Evolutionary conservation across 2,888 invertebrate species (phyloP).

Genomic region (Drosophila colorata): DNA sequence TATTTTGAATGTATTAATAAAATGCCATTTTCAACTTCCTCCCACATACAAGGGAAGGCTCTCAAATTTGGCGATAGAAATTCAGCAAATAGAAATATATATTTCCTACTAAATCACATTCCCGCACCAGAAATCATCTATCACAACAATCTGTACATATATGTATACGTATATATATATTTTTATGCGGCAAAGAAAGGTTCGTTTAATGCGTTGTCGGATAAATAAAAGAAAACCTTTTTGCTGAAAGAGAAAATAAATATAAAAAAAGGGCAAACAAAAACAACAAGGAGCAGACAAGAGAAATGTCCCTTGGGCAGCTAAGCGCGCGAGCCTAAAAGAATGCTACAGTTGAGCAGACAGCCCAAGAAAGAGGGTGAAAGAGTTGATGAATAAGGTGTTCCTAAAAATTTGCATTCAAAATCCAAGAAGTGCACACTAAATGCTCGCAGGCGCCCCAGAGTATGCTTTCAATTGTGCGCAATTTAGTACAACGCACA

Average conservation of each 20-base stretch:
- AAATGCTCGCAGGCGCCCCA: constrained; percentile 71
- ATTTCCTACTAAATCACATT: constrained; percentile 3
- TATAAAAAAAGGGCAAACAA: constrained; percentile 30
- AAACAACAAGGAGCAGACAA: constrained; percentile 26
- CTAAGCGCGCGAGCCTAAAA: constrained; percentile 34
- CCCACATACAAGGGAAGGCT: not conserved
- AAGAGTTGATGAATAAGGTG: not conserved
- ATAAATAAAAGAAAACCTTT: constrained; percentile 45
- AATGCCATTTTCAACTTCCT: not conserved
- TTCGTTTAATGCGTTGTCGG: constrained; percentile 48
- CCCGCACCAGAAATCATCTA: constrained; percentile 3
- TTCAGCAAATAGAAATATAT: not conserved
- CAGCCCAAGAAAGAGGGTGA: constrained; percentile 17
- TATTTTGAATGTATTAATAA: not conserved
- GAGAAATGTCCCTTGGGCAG: constrained; percentile 50
- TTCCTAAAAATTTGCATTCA: constrained; percentile 43
- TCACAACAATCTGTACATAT: constrained; percentile 4
- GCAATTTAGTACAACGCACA: constrained; percentile 74
- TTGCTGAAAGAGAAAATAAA: constrained; percentile 4
- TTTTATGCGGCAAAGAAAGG: not conserved
- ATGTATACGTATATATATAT: not conserved
- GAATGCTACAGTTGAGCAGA: constrained; percentile 45
- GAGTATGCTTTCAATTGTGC: constrained; percentile 81
- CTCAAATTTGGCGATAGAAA: not conserved
- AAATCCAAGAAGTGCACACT: constrained; percentile 62